Evolutionary conservation across 1,140 invertebrate species (phyloP), one percentile per base, ranked within the genome.

Genomic region (Anastatus disparis): DNA sequence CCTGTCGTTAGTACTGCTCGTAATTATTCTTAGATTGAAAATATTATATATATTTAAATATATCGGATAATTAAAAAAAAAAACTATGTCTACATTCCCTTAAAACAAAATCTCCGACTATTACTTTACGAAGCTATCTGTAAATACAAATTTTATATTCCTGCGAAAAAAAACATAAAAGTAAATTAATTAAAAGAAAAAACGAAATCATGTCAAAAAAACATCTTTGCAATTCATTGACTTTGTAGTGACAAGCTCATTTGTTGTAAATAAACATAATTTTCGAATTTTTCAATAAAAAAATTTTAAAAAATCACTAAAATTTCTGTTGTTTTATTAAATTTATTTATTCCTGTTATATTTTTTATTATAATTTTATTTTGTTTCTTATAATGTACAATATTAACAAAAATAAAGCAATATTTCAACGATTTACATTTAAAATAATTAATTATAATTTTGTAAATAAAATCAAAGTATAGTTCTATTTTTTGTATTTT

Each of bases 81-180:
- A n/a, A n/a, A 79, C 72, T 75, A 79, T 77, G 77, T 80, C 76
- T 79, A 77, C 76, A 79, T 82, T 83, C 78, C 73, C 79, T 79
- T 78, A 75, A 44, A 2, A n/a, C n/a, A n/a, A 59, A 80, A 80
- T 79, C 78, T 79, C 80, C 76, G 75, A 79, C 76, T 77, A 80
- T 82, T 81, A 81, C 77, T 81, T 81, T 82, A 80, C 70, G 71
- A 81, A 80, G 75, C 81, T 81, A 81, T 81, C 79, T 83, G 81
- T 83, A 83, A 74, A 83, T 83, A 83, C 75, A 75, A 81, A 82
- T 83, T 83, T 83, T 82, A 80, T 83, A 83, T 83, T 81, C 79
- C 80, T 81, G 79, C 78, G 62, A 77, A 80, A 67, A 81, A 78
- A 80, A 79, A 81, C 75, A 73, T 75, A 74, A 76, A 75, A 77